Percentiles rank a stretch among this genome's conserved stretches.
Conservation (phyloP, 2,113 vertebrate genomes). For the Toxotes jaculatrix region DNA sequence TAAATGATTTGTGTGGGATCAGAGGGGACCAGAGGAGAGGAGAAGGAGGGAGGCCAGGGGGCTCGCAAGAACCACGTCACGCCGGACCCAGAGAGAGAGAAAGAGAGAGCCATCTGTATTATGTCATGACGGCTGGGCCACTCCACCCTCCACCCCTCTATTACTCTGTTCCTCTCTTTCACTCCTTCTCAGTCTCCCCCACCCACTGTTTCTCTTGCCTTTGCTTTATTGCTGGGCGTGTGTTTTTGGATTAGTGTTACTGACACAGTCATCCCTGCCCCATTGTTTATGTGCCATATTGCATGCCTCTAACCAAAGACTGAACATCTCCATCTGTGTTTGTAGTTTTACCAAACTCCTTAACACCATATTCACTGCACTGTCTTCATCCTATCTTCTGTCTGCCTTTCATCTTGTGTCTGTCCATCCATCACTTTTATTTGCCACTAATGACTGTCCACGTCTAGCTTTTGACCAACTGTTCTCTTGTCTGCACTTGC, state of each 20-base stretch:
- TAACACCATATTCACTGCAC: neutral
- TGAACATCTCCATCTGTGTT: conserved; percentile 3
- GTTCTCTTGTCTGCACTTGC: conserved; percentile 39
- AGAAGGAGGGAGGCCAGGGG: neutral
- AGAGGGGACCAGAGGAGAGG: conserved; percentile 3
- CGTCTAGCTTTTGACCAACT: conserved; percentile 12
- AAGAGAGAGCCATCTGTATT: conserved; percentile 64
- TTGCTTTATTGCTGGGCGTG: conserved; percentile 8
- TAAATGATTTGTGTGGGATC: conserved; percentile 34
- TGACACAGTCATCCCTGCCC: conserved; percentile 4
- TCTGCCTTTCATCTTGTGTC: conserved; percentile 2
- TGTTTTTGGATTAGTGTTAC: conserved; percentile 19
- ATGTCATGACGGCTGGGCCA: conserved; percentile 70
- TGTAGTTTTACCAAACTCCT: neutral
- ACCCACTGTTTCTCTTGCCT: conserved; percentile 27
- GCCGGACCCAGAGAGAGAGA: conserved; percentile 44
- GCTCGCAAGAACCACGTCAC: conserved; percentile 49
- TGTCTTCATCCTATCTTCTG: neutral
- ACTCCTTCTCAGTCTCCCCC: conserved; percentile 11
- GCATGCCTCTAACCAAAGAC: conserved; percentile 3
- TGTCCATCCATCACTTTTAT: conserved; percentile 1
- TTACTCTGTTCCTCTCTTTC: conserved; percentile 21
- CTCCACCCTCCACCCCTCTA: conserved; percentile 70
- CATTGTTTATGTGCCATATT: conserved; percentile 11
- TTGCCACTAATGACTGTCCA: conserved; percentile 21